Conservation (phyloP, 2,797 vertebrate species). For the Clarias pachynema region DNA sequence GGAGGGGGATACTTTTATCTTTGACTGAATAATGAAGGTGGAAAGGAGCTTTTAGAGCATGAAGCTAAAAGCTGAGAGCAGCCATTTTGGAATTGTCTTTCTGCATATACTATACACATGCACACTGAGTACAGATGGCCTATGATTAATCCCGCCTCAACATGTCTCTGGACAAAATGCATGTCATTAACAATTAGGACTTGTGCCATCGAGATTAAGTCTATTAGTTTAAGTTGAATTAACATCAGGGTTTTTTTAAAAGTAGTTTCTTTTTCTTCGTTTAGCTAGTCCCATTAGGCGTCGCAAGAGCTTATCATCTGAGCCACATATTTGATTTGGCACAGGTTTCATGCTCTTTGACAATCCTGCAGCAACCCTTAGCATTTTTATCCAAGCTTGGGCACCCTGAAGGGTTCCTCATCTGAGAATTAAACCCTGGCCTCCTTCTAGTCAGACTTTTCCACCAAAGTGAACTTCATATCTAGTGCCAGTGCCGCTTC, state of each 20-base stretch:
- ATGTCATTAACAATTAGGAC: slow-evolving; percentile 36
- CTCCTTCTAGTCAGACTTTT: no score
- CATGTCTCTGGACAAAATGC: slow-evolving; percentile 56
- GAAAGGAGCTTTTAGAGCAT: slow-evolving; percentile 65
- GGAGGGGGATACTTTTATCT: slow-evolving; percentile 58
- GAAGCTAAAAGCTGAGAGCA: slow-evolving; percentile 62
- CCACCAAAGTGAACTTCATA: no score
- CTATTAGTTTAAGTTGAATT: slow-evolving; percentile 1
- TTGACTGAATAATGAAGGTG: slow-evolving; percentile 61
- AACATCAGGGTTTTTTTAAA: background rate
- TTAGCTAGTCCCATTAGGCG: no score
- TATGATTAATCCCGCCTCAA: slow-evolving; percentile 69
- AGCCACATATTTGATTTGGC: no score
- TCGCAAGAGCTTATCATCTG: no score
- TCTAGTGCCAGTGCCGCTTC: no score
- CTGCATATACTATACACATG: slow-evolving; percentile 45
- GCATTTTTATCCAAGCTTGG: no score
- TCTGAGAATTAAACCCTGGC: no score
- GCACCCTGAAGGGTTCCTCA: no score
- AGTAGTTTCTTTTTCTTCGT: background rate
- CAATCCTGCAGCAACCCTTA: no score
- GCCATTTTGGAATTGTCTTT: slow-evolving; percentile 62
- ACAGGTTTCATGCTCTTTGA: no score
- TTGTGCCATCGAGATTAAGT: slow-evolving; percentile 1
- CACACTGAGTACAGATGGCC: slow-evolving; percentile 50